phyloP scores from a whole-genome alignment of 2,888 invertebrate genomes.

The Seladonia tumulorum region DNA sequence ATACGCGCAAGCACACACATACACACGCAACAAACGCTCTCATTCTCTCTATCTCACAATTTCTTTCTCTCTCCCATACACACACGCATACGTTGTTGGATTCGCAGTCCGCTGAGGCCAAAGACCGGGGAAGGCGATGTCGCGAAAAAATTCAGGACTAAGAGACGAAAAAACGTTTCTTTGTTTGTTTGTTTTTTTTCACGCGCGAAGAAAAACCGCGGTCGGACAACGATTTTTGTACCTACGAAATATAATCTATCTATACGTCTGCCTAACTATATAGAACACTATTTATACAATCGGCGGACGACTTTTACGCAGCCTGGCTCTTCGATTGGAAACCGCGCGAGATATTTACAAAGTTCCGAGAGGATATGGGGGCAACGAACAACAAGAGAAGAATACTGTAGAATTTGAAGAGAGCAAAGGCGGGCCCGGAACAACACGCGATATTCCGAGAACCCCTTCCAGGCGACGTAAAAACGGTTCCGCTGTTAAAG shows the following conservation, averaged over 20 bases:
- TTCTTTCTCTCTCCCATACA: background rate
- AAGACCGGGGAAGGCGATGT: conserved; percentile 19
- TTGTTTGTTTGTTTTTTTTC: background rate
- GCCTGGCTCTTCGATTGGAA: conserved; percentile 72
- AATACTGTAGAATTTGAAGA: conserved; percentile 69
- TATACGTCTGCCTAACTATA: conserved; percentile 40
- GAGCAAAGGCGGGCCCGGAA: conserved; percentile 63
- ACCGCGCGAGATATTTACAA: conserved; percentile 74
- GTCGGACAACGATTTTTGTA: conserved; percentile 67
- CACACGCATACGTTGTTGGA: conserved; percentile 14
- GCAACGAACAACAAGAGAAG: conserved; percentile 56
- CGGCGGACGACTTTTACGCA: conserved; percentile 63
- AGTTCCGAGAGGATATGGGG: conserved; percentile 37
- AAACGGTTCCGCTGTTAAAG: conserved; percentile 58
- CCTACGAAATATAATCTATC: conserved; percentile 52
- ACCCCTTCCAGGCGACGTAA: conserved; percentile 66
- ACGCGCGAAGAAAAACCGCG: conserved; percentile 48
- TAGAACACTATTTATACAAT: conserved; percentile 62
- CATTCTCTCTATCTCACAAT: background rate
- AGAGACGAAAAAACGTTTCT: conserved; percentile 26
- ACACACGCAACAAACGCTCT: background rate
- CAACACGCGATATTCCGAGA: conserved; percentile 49
- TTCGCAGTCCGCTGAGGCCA: conserved; percentile 60
- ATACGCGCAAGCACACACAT: background rate
- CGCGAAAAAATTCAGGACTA: conserved; percentile 22